Base-by-base conservation (phyloP, 2,113 vertebrate species). In the Neopipo cinnamomea region DNA sequence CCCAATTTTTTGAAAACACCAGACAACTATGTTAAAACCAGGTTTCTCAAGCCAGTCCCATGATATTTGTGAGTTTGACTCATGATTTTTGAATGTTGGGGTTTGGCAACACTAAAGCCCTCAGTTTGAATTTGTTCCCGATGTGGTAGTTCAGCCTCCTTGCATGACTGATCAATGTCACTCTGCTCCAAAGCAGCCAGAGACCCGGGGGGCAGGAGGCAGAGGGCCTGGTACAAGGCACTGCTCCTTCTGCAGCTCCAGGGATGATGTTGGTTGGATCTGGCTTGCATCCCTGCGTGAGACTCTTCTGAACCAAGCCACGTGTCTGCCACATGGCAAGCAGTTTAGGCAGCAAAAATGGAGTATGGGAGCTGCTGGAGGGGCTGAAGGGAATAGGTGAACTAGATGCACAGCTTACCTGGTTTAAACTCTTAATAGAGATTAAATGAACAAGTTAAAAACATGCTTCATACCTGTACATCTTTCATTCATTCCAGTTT, bases 51-150 rank as follows among this genome's bases (percentile, higher is more conserved):
- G 79, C 59, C 37, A 66, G 47, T 96, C 52, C 37, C 61, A 41
- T 78, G 83, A 52, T 86, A 92, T 93, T 81, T 37, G 83, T 65
- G 91, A 92, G 70, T 53, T 94, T 95, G 93, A 93, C 88, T 94
- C 85, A 90, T 46, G 55, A 93, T 75, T 91, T 93, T 93, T 95
- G 88, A 84, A 96, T 65, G 88, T 61, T 56, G 68, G 90, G 91
- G 73, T 85, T 95, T 97, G 95, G 87, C 95, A 95, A 18, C 2
- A 1, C 31, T 52, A 0, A 72, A 82, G 58, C 72, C 77, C 47
- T 92, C n/a, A 2, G 56, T 89, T 35, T 61, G 85, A 92, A 82
- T 95, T 85, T 75, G 89, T 78, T 94, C 94, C 89, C 20, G 1
- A 52, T 88, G 58, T 58, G 74, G 66, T 87, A 56, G 88, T 68